Percentiles rank a stretch among this genome's conserved stretches.
Evolutionary conservation across 2,797 vertebrate species (phyloP).

Genomic region (Notolabrus celidotus): DNA sequence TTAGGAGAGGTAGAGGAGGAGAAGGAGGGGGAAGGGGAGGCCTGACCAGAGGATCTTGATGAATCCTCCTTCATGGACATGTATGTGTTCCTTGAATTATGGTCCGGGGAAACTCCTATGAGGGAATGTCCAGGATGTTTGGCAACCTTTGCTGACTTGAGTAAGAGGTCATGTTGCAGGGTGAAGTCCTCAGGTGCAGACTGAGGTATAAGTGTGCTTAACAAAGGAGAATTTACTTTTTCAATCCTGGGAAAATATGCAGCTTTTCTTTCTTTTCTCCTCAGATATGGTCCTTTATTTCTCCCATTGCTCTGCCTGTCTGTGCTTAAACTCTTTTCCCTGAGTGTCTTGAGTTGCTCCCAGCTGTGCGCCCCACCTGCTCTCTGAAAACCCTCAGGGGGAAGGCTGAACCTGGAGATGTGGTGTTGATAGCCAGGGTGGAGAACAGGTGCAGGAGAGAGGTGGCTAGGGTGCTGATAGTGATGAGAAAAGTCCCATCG

Average conservation of each 20-base stretch:
- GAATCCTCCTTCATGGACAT: slow-evolving; percentile 30
- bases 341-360: slow-evolving; percentile 56
- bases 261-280: slow-evolving; percentile 51
- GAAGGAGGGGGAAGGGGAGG: slow-evolving; percentile 1
- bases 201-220: slow-evolving; percentile 47
- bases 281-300: slow-evolving; percentile 55
- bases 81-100: slow-evolving; percentile 12
- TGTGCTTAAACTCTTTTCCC: slow-evolving; percentile 34
- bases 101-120: slow-evolving; percentile 3
- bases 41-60: neutral
- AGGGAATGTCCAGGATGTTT: slow-evolving; percentile 39
- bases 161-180: slow-evolving; percentile 16
- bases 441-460: slow-evolving; percentile 25
- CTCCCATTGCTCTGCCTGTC: slow-evolving; percentile 47
- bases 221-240: slow-evolving; percentile 30
- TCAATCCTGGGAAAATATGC: slow-evolving; percentile 33
- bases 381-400: slow-evolving; percentile 39
- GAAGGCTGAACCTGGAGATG: slow-evolving; percentile 47
- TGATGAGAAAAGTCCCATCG: slow-evolving; percentile 60
- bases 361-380: slow-evolving; percentile 37
- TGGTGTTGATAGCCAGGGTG: slow-evolving; percentile 36
- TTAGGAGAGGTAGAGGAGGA: slow-evolving; percentile 48
- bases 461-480: slow-evolving; percentile 47
- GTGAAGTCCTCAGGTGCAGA: slow-evolving; percentile 19
- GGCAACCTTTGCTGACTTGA: slow-evolving; percentile 33